These are phyloP conservation scores for Corythaeola cristata DNA, from an alignment of 2,113 vertebrate genomes.

Conservation along the genomic window DNA sequence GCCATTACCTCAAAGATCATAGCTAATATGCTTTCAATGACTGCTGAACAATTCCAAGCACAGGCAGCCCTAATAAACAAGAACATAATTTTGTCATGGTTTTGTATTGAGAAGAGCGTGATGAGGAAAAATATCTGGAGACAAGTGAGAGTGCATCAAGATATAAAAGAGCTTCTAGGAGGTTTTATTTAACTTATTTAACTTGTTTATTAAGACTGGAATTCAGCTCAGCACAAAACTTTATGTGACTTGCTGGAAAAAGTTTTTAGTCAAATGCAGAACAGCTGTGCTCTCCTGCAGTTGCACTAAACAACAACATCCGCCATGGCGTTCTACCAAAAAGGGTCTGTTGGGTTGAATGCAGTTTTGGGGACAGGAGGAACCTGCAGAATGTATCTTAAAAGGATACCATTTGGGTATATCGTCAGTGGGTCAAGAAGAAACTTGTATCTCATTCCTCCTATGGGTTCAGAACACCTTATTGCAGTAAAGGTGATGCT, in stretches of 20 bases:
- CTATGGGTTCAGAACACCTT: neutral
- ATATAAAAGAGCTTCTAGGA: neutral
- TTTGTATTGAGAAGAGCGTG: neutral
- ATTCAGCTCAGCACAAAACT: constrained; percentile 36
- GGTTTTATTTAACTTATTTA: constrained; percentile 58
- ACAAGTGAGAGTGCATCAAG: neutral
- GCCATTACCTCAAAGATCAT: neutral
- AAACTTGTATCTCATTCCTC: neutral
- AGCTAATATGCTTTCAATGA: neutral
- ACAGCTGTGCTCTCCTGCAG: constrained; percentile 37
- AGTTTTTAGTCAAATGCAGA: constrained; percentile 48
- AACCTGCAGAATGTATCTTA: neutral
- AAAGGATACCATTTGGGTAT: neutral
- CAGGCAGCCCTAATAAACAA: neutral
- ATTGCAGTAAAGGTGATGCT: neutral
- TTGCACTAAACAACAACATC: constrained; percentile 10
- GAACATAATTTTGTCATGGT: neutral
- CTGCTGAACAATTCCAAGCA: neutral
- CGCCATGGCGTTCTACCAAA: neutral
- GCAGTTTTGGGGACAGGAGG: neutral
- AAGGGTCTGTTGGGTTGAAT: neutral
- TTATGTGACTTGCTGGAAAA: constrained; percentile 58
- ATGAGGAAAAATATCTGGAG: constrained; percentile 7
- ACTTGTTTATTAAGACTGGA: constrained; percentile 61
- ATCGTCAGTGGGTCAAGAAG: neutral